Conservation (phyloP, 2,888 invertebrate species). For the Polymixis lichenea region DNA sequence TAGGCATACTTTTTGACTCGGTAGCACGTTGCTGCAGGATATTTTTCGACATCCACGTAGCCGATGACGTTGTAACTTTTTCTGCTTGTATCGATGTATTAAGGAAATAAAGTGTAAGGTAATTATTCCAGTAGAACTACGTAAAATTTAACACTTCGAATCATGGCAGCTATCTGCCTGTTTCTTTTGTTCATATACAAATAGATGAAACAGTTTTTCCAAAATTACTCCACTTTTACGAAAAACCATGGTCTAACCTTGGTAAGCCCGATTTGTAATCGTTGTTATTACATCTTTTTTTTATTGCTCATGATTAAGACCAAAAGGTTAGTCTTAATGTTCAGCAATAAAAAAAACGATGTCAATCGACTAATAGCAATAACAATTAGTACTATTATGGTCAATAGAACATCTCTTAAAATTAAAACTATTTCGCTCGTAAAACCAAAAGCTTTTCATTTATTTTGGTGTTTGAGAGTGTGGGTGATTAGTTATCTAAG, state of each 20-base stretch:
- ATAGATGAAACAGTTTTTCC: neutral
- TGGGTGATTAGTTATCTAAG: slow-evolving; percentile 5
- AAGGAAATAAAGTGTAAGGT: too few relatives aligned
- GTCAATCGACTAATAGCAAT: slow-evolving; percentile 30
- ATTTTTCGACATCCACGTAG: too few relatives aligned
- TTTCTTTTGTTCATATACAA: neutral
- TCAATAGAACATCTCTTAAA: neutral
- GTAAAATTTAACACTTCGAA: neutral
- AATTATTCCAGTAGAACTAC: neutral
- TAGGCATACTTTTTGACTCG: too few relatives aligned
- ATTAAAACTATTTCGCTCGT: slow-evolving; percentile 20
- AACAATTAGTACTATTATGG: slow-evolving; percentile 49
- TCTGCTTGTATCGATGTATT: neutral
- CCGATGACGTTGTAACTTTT: neutral
- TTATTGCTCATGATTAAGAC: too few relatives aligned
- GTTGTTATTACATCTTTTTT: too few relatives aligned
- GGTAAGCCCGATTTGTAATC: neutral
- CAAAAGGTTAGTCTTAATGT: slow-evolving; percentile 1
- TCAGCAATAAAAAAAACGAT: slow-evolving; percentile 22
- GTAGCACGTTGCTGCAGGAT: too few relatives aligned
- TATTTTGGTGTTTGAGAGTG: slow-evolving; percentile 7
- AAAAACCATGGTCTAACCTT: neutral
- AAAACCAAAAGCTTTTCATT: slow-evolving; percentile 16
- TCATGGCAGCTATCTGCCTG: neutral
- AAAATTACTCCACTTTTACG: neutral